These are phyloP conservation scores for Hybos culiciformis DNA, from an alignment of 2,888 invertebrate species.

Conservation along the genomic window DNA sequence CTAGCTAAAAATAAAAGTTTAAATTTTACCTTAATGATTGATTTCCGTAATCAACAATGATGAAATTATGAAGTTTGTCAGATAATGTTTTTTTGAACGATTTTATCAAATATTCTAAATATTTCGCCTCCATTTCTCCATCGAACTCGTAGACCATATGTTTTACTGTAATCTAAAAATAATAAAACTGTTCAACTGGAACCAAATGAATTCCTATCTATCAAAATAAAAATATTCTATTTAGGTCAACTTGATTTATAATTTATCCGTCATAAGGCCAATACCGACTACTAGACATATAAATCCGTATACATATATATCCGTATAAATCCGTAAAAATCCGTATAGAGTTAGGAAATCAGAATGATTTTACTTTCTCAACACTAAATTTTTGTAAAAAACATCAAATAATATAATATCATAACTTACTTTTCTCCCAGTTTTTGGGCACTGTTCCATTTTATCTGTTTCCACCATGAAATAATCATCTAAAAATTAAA, in stretches of 20 bases:
- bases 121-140: constrained; percentile 64
- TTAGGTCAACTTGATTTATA: too few species aligned
- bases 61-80: constrained; percentile 82
- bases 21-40: constrained; percentile 63
- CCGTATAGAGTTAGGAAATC: too few species aligned
- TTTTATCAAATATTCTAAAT: constrained; percentile 68
- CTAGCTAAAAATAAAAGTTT: too few species aligned
- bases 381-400: constrained; percentile 2
- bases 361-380: too few species aligned
- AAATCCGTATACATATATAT: too few species aligned
- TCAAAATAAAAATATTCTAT: too few species aligned
- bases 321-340: too few species aligned
- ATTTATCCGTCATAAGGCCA: too few species aligned
- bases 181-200: too few species aligned
- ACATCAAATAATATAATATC: not conserved
- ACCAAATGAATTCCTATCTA: too few species aligned
- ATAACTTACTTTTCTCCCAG: constrained; percentile 27
- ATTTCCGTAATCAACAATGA: constrained; percentile 86
- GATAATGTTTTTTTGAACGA: constrained; percentile 82
- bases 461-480: constrained; percentile 79
- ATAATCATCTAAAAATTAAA: too few species aligned
- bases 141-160: constrained; percentile 64
- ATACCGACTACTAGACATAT: too few species aligned
- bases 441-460: constrained; percentile 37
- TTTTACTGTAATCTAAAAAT: constrained; percentile 37